Evolutionary conservation across 1,140 invertebrate genomes (phyloP).

Genomic region (Eumeta japonica): DNA sequence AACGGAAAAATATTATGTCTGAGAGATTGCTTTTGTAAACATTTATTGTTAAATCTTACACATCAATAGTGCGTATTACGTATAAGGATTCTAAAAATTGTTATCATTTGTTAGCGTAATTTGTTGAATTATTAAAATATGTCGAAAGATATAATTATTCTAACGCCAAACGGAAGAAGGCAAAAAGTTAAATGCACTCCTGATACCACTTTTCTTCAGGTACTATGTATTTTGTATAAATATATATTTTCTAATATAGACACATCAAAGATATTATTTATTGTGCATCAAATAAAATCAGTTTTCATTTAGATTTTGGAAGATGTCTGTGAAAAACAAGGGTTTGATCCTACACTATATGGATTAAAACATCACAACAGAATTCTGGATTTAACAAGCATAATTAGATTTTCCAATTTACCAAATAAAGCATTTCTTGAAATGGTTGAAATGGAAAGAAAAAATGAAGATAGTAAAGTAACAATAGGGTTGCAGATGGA

Average conservation of each 20-base stretch:
- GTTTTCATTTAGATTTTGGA: constrained; percentile 67
- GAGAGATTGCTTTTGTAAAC: no score
- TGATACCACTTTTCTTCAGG: constrained; percentile 71
- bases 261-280: constrained; percentile 1
- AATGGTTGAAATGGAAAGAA: constrained; percentile 65
- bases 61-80: no score
- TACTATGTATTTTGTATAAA: constrained; percentile 20
- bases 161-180: constrained; percentile 67
- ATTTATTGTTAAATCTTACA: no score
- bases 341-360: constrained; percentile 68
- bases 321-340: constrained; percentile 76
- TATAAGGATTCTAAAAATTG: no score
- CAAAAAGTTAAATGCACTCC: constrained; percentile 68
- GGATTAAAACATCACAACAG: constrained; percentile 77
- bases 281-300: constrained; percentile 8
- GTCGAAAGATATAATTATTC: constrained; percentile 57
- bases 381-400: constrained; percentile 68
- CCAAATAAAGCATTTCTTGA: constrained; percentile 82
- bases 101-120: no score
- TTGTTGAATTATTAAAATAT: no score
- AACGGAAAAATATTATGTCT: no score
- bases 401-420: constrained; percentile 74
- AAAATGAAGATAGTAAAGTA: constrained; percentile 62
- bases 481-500: constrained; percentile 72
- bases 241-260: constrained; percentile 5